Evolutionary conservation across 2,888 invertebrate species (phyloP), one percentile per base, ranked within the genome.

Genomic region (Hirtodrosophila trivittata): DNA sequence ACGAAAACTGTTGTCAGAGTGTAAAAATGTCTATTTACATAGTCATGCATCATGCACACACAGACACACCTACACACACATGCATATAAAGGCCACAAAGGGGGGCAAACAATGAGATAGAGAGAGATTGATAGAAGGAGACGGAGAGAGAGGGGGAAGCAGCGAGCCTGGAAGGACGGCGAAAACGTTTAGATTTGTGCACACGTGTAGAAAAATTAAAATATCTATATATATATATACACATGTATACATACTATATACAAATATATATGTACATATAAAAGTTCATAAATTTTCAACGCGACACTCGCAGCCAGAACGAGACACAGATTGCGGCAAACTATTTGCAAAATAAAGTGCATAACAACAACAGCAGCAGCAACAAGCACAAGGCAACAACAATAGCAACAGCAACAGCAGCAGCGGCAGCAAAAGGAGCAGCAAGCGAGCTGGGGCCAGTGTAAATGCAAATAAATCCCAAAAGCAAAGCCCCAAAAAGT

Each of bases 21-120:
- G 84, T 81, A 75, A 84, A 81, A 84, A 60, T 77, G 74, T 74
- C 74, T 74, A 81, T 84, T 81, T 81, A 77, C 80, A 80, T 81
- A 73, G 83, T 73, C 84, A 77, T 83, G 75, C 81, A 83, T 80
- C 83, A 80, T 70, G 69, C 49, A 39, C 70, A 75, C 59, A 58
- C 14, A 43, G 30, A 52, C 16, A 39, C 41, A 56, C 33, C 46
- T 21, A 51, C 6, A 37, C 16, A 16, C 5, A 42, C 16, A 49
- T 3, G 9, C 18, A 30, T 66, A 75, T 57, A 58, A 14, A 43
- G 54, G 33, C 43, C 26, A 51, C 7, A 37, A 10, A 16, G 3
- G 39, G 13, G 45, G 6, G 9, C 13, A 28, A 38, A 18, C 1
- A 38, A 18, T 18, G 14, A 18, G 5, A 9, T 1, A 4, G 10